These are phyloP conservation scores for Felis chaus DNA, from an alignment of 2,113 vertebrate species.

Conservation along the genomic window DNA sequence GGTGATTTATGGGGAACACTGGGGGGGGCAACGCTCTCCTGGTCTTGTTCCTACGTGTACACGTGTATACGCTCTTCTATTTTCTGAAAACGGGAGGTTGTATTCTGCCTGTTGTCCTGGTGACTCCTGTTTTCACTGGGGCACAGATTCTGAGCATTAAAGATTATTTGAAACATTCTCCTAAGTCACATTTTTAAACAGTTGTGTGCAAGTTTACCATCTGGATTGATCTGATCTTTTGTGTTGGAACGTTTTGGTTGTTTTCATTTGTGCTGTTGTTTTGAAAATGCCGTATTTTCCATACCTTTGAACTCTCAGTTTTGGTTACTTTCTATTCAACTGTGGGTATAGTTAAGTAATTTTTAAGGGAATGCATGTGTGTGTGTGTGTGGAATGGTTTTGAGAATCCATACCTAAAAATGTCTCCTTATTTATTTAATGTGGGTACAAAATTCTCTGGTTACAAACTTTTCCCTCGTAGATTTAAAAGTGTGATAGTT, in stretches of 20 bases:
- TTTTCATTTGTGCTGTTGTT: background rate
- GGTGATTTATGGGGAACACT: background rate
- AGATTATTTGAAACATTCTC: background rate
- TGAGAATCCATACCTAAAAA: background rate
- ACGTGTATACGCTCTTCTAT: background rate
- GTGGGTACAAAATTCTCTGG: background rate
- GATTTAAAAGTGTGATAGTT: background rate
- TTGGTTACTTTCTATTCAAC: background rate
- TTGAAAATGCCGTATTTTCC: background rate
- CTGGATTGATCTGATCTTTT: background rate
- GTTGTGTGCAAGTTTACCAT: background rate
- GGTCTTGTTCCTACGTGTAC: background rate
- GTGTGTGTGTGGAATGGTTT: background rate
- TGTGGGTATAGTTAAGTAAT: background rate
- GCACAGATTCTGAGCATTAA: no score
- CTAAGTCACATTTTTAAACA: background rate
- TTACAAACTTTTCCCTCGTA: background rate
- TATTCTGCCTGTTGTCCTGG: background rate
- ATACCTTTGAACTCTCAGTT: background rate
- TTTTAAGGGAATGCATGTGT: background rate
- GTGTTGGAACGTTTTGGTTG: background rate
- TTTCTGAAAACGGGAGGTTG: background rate
- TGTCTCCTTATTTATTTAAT: background rate
- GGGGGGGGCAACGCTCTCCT: background rate
- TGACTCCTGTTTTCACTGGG: background rate